Base-by-base conservation (phyloP, 2,113 vertebrate genomes). In the Okapia johnstoni region DNA sequence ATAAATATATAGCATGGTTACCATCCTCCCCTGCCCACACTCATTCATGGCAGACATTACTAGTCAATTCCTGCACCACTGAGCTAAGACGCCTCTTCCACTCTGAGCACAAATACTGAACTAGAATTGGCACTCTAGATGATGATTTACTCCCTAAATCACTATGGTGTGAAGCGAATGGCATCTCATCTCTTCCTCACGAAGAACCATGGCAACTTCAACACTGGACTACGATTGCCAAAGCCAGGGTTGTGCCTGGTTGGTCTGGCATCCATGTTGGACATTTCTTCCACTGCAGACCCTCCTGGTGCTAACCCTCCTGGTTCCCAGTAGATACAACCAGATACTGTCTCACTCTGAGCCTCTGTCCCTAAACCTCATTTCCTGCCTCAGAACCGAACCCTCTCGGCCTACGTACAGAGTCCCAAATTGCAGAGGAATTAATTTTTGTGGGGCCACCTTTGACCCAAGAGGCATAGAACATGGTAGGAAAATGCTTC, bases 361-460 rank as follows among this genome's bases (percentile, higher is more conserved):
- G 58, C 54, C 48, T 1, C 17, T 40, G 5, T 61, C 52, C 54
- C 14, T 23, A 25, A 57, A 40, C 43, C 25, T 95, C 57, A 11
- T 61, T 81, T 46, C 58, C 19, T 66, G 73, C 12, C 17, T 30
- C 21, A 84, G 93, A 43, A 77, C 57, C 17, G 21, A 50, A 25
- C 16, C 28, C 15, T 91, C 21, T 11, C 10, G 5, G 50, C 46
- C 86, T 93, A 61, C 0, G 2, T 5, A 14, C 1, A 9, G 0
- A 17, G 9, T 25, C 30, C 43, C 57, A 30, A n/a, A 86, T 30
- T n/a, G 4, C 12, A 21, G 36, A 36, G 55, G 33, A 77, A 89
- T 79, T 50, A 25, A 15, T 54, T 40, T 55, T 28, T 84, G n/a
- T 30, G n/a, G 43, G 48, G 4, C 10, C 36, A 57, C 55, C 19